Percentiles rank a stretch among this genome's conserved stretches.
These are phyloP conservation scores for Bombus affinis DNA, from an alignment of 1,140 invertebrate genomes.

Conservation along the genomic window DNA sequence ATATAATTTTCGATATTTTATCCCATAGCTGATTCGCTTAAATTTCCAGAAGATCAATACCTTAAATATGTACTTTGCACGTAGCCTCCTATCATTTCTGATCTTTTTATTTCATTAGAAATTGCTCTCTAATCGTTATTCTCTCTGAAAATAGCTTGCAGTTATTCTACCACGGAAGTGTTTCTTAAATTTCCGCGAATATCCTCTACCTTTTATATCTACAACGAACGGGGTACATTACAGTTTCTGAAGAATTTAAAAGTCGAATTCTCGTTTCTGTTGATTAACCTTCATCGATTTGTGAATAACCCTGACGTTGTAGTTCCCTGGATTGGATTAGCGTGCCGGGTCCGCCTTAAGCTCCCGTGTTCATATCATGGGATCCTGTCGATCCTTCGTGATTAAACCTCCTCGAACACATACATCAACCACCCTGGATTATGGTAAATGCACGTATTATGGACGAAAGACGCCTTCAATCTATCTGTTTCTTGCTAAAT, in stretches of 20 bases:
- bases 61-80: too few relatives aligned
- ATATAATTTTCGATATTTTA: too few relatives aligned
- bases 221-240: not conserved
- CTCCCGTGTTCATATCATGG: conserved; percentile 6
- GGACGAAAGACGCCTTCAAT: not conserved
- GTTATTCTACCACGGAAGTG: too few relatives aligned
- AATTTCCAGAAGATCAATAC: too few relatives aligned
- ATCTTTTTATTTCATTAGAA: too few relatives aligned
- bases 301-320: not conserved
- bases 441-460: not conserved
- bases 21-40: too few relatives aligned
- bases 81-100: too few relatives aligned
- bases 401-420: conserved; percentile 15
- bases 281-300: conserved; percentile 13
- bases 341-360: conserved; percentile 19
- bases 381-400: conserved; percentile 20
- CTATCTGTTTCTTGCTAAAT: not conserved
- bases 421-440: not conserved
- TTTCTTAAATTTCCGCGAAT: not conserved
- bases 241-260: not conserved
- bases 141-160: too few relatives aligned
- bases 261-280: not conserved
- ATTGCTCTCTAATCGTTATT: too few relatives aligned
- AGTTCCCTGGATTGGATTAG: conserved; percentile 22
- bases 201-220: not conserved